A percentile compares a stretch with the other conserved stretches of the same genome.
These are phyloP conservation scores for Ctenopoma multispine DNA, from an alignment of 2,797 vertebrate genomes.

Conservation along the genomic window DNA sequence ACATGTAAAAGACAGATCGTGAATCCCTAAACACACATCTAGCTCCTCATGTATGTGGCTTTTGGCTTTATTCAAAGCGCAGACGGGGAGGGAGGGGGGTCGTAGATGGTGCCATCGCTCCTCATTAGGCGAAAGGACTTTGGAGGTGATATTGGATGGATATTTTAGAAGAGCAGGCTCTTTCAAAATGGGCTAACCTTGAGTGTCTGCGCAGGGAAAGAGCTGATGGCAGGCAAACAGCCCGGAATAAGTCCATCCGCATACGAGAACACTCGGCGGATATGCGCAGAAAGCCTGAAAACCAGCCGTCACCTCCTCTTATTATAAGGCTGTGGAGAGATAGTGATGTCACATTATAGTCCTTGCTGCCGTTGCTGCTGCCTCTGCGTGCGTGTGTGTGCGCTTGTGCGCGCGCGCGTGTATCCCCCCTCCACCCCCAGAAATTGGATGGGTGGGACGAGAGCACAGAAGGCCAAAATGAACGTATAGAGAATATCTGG, in stretches of 20 bases:
- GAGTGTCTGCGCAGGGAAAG: slow-evolving; percentile 70
- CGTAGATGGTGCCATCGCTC: slow-evolving; percentile 28
- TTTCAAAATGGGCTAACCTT: slow-evolving; percentile 77
- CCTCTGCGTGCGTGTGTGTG: slow-evolving; percentile 2
- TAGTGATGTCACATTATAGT: slow-evolving; percentile 77
- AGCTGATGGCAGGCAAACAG: slow-evolving; percentile 66
- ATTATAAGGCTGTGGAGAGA: slow-evolving; percentile 70
- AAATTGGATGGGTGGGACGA: slow-evolving; percentile 68
- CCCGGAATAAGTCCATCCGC: slow-evolving; percentile 74
- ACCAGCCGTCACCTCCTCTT: slow-evolving; percentile 72
- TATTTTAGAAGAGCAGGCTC: slow-evolving; percentile 56
- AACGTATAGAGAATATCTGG: slow-evolving; percentile 59
- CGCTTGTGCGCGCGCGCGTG: background rate
- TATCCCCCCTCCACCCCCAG: slow-evolving; percentile 17
- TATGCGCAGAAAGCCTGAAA: slow-evolving; percentile 77
- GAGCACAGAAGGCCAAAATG: slow-evolving; percentile 56
- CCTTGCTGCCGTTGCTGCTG: slow-evolving; percentile 45
- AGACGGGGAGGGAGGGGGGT: slow-evolving; percentile 3
- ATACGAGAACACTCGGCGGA: slow-evolving; percentile 72
- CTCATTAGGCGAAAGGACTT: slow-evolving; percentile 24
- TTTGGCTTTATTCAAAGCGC: slow-evolving; percentile 47
- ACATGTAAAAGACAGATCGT: slow-evolving; percentile 45
- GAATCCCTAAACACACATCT: slow-evolving; percentile 35
- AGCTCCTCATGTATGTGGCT: slow-evolving; percentile 32
- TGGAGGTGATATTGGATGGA: slow-evolving; percentile 45